Conservation (phyloP, 2,888 invertebrate species). For the Cosmia trapezina region DNA sequence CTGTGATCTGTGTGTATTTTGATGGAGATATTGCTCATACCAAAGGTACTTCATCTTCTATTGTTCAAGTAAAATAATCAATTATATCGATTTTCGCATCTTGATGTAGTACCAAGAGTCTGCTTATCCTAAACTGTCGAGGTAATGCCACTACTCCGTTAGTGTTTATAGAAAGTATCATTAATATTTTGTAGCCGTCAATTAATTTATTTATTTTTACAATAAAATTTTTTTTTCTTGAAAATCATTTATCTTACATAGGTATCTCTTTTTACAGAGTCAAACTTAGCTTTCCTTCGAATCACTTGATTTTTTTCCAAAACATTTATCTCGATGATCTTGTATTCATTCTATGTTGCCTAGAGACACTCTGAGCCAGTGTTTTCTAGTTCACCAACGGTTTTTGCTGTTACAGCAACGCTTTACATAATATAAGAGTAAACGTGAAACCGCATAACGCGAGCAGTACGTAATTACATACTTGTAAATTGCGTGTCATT, state of each 20-base stretch:
- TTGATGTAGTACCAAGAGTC: not conserved
- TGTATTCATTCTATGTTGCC: conserved; percentile 20
- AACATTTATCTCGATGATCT: not conserved
- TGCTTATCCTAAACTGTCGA: not conserved
- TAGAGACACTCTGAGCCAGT: conserved; percentile 34
- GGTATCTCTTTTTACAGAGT: not conserved
- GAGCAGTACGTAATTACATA: conserved; percentile 34
- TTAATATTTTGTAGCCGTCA: no score
- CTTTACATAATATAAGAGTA: conserved; percentile 73
- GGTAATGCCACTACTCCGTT: not conserved
- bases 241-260: no score
- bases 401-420: conserved; percentile 66
- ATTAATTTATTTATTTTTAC: not conserved
- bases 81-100: not conserved
- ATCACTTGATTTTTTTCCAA: not conserved
- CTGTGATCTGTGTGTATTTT: conserved; percentile 63
- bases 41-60: not conserved
- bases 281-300: not conserved
- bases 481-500: conserved; percentile 45
- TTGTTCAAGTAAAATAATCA: not conserved
- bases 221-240: no score
- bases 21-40: conserved; percentile 34
- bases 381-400: conserved; percentile 66
- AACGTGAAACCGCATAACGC: conserved; percentile 61
- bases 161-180: not conserved